A percentile compares a stretch with the other conserved stretches of the same genome.
Conservation (phyloP, 2,113 vertebrate species). For the Rhinopomastus cyanomelas region DNA sequence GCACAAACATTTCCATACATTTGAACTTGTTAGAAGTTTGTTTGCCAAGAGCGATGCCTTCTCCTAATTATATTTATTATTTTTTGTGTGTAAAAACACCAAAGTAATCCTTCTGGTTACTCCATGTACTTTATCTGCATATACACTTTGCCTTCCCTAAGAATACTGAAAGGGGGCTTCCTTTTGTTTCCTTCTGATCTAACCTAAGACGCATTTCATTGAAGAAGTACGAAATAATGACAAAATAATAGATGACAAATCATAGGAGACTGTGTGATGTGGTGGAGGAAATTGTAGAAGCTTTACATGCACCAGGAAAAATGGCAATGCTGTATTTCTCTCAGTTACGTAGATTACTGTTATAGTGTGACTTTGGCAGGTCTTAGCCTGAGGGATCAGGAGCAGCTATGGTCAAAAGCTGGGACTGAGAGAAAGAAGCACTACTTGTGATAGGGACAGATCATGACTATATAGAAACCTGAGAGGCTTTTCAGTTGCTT, state of each 20-base stretch:
- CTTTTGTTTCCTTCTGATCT: background rate
- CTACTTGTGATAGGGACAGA: no score
- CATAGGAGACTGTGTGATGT: background rate
- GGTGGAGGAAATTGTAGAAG: background rate
- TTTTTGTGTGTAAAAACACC: background rate
- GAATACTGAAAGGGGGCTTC: background rate
- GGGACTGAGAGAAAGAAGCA: no score
- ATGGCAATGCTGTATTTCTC: background rate
- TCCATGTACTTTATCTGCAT: slow-evolving; percentile 24
- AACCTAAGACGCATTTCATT: slow-evolving; percentile 14
- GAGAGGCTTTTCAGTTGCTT: background rate
- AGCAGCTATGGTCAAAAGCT: no score
- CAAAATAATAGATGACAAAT: slow-evolving; percentile 4
- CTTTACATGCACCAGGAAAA: background rate
- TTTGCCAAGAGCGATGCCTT: slow-evolving; percentile 1
- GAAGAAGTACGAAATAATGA: background rate
- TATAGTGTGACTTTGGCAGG: no score
- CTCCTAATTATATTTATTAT: background rate
- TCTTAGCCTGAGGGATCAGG: no score
- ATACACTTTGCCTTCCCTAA: slow-evolving; percentile 1
- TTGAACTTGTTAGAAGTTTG: background rate
- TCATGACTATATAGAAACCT: background rate
- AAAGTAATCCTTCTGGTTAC: slow-evolving; percentile 7
- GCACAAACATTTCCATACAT: background rate
- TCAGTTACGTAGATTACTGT: background rate